Percentiles rank a stretch among this genome's conserved stretches.
Evolutionary conservation across 1,140 invertebrate species (phyloP).

Genomic region (Drosophila takahashii): DNA sequence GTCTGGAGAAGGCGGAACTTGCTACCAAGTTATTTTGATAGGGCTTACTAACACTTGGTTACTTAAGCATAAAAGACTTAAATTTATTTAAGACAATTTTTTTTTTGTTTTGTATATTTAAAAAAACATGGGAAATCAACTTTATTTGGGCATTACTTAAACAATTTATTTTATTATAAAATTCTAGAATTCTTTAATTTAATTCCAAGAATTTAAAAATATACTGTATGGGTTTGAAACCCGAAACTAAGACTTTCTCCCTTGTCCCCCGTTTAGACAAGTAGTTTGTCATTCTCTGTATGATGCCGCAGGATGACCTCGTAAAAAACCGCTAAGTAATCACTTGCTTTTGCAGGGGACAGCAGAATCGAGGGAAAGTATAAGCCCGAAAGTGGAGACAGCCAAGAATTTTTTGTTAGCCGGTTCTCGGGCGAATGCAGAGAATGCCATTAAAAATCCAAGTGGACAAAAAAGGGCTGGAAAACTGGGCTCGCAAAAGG

Average conservation of each 20-base stretch:
- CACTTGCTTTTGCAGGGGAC: conserved; percentile 36
- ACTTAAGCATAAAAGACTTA: no score
- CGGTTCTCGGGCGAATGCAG: conserved; percentile 32
- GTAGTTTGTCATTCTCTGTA: conserved; percentile 60
- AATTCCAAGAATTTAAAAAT: neutral
- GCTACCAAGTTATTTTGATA: neutral
- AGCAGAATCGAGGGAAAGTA: neutral
- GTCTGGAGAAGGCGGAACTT: neutral
- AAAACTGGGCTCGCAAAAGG: conserved; percentile 47
- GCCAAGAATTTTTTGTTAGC: conserved; percentile 3
- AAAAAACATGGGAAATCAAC: no score
- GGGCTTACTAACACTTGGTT: no score
- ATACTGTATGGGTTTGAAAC: neutral
- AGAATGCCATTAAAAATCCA: conserved; percentile 65
- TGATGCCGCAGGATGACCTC: conserved; percentile 24
- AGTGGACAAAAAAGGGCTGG: conserved; percentile 30
- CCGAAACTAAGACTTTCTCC: neutral
- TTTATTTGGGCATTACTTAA: neutral
- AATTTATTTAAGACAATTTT: no score
- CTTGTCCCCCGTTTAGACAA: neutral
- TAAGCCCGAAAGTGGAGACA: neutral
- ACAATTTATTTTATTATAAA: no score
- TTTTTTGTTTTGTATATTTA: no score
- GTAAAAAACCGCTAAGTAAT: conserved; percentile 61
- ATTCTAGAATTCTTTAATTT: no score